Percentiles rank a stretch among this genome's conserved stretches.
Evolutionary conservation across 2,888 invertebrate genomes (phyloP).

Genomic region (Imbricaverruca yamaguchii): DNA sequence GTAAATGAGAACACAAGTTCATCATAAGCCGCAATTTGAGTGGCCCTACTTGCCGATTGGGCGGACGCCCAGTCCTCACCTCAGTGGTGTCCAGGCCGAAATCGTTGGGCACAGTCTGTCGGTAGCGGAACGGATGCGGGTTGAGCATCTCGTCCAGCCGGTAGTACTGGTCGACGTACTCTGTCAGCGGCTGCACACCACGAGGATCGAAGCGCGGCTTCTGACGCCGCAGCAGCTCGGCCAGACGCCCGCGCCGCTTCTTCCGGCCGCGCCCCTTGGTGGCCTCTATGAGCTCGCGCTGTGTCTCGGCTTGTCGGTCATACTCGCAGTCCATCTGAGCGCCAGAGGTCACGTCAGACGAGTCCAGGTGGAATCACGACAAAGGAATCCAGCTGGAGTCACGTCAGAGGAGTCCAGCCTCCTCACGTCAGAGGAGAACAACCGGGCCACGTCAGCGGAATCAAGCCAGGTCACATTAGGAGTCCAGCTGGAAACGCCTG

Average conservation of each 20-base stretch:
- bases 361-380: too few relatives aligned
- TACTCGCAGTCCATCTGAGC: conserved; percentile 17
- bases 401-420: too few relatives aligned
- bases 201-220: conserved; percentile 1
- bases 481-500: too few relatives aligned
- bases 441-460: too few relatives aligned
- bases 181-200: not conserved
- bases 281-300: not conserved
- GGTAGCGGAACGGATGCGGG: conserved; percentile 73
- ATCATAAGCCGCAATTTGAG: too few relatives aligned
- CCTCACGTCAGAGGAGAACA: too few relatives aligned
- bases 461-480: too few relatives aligned
- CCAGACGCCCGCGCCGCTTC: conserved; percentile 7
- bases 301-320: not conserved
- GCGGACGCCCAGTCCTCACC: not conserved
- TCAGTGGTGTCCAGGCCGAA: conserved; percentile 43
- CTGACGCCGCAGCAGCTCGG: not conserved
- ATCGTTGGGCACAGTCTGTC: conserved; percentile 84
- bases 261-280: conserved; percentile 9
- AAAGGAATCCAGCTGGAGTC: too few relatives aligned
- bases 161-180: conserved; percentile 10
- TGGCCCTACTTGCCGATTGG: too few relatives aligned
- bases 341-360: too few relatives aligned
- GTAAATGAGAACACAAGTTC: too few relatives aligned
- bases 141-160: not conserved